phyloP scores from a whole-genome alignment of 2,113 vertebrate genomes.

The Tychaedon coryphoeus region DNA sequence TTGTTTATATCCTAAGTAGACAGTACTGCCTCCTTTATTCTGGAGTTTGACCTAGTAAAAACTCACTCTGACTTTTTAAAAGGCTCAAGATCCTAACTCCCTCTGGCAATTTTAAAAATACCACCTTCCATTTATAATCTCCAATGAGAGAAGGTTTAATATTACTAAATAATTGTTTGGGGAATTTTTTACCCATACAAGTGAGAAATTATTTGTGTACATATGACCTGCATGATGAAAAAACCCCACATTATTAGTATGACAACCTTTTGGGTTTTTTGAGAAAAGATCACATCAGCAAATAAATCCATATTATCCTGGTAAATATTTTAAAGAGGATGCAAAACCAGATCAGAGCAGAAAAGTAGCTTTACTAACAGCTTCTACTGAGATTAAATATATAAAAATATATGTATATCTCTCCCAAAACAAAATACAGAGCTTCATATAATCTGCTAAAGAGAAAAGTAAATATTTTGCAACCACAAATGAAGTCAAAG shows the following conservation, averaged over 20 bases:
- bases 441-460: conserved; percentile 58
- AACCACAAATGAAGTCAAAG: conserved; percentile 61
- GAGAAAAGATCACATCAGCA: neutral
- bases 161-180: neutral
- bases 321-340: conserved; percentile 5
- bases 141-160: neutral
- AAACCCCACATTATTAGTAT: neutral
- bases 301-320: neutral
- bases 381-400: conserved; percentile 27
- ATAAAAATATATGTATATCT: conserved; percentile 4
- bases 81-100: neutral
- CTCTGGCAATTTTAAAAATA: neutral
- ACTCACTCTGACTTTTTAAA: neutral
- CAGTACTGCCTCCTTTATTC: neutral
- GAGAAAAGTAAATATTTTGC: conserved; percentile 63
- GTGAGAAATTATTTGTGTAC: neutral
- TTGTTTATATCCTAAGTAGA: neutral
- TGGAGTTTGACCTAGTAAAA: neutral
- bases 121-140: neutral
- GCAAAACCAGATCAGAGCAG: neutral
- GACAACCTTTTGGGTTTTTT: neutral
- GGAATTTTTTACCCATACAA: neutral
- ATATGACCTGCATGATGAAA: neutral
- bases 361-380: neutral
- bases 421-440: conserved; percentile 60